Base-by-base conservation (phyloP, 2,797 vertebrate species). In the Podargus strigoides region DNA sequence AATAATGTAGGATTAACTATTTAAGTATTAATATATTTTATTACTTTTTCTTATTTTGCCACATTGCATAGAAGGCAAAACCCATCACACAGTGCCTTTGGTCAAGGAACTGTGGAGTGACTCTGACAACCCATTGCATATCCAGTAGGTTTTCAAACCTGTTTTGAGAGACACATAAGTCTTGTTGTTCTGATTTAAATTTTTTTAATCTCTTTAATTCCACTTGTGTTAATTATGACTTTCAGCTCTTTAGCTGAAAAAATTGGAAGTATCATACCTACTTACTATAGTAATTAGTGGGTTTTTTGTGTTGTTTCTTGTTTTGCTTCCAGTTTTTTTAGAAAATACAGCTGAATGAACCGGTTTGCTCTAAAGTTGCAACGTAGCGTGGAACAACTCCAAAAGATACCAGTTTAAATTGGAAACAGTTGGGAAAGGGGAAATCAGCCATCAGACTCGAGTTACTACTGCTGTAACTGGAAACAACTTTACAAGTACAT, bases 401-500 rank as follows among this genome's bases (percentile, higher is more conserved):
- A 93, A 96, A 96, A 95, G 93, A 93, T 49, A 92, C 10, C 12
- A 4, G 58, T 94, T 95, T 94, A 92, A 89, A 85, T 69, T 90
- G 46, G 75, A 91, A 96, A 93, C 89, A 94, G 79, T 90, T 95
- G 93, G 36, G 85, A 93, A 96, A 91, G 84, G 83, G 63, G 92
- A 96, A 34, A 41, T 82, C 55, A 77, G 72, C 66, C 81, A 85
- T 96, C 94, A 96, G 3, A 59, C 94, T 89, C 14, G 0, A 97
- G 95, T 96, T 90, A 90, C 94, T 86, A 77, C 67, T 86, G 89
- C 69, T 85, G 89, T 96, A 96, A 96, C 77, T 88, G 47, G 89
- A 96, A 97, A 93, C 88, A 97, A 97, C 95, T 89, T 95, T 95
- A 22, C 60, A 88, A 91, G 92, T 84, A 64, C 82, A 81, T 95